phyloP scores from a whole-genome alignment of 2,113 vertebrate genomes.

The Apistogramma diplotaenia region DNA sequence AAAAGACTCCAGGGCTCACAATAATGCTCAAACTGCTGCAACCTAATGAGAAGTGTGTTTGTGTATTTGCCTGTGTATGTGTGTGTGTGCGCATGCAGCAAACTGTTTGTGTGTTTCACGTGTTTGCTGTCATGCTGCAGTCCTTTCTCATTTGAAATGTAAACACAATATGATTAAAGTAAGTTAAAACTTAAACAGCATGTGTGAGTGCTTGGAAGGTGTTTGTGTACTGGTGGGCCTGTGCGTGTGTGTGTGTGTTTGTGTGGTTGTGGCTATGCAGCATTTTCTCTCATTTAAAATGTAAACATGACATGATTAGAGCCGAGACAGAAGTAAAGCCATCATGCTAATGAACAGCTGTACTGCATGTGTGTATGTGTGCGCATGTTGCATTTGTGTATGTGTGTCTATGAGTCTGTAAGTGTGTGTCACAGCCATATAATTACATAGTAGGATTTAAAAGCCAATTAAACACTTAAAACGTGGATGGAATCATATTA shows the following conservation, averaged over 20 bases:
- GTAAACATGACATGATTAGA: constrained; percentile 71
- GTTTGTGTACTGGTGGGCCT: not conserved
- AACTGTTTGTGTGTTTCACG: constrained; percentile 2
- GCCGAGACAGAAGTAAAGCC: constrained; percentile 57
- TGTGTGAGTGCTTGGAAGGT: not conserved
- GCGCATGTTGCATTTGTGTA: not conserved
- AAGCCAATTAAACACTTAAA: constrained; percentile 77
- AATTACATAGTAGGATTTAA: constrained; percentile 73
- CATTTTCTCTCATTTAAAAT: constrained; percentile 60
- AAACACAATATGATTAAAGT: constrained; percentile 51
- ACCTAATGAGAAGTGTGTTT: constrained; percentile 29
- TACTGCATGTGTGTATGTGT: constrained; percentile 26
- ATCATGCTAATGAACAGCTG: constrained; percentile 75
- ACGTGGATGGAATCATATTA: constrained; percentile 70
- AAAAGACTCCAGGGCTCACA: constrained; percentile 22
- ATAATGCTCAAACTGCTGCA: constrained; percentile 29
- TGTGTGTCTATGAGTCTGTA: constrained; percentile 10
- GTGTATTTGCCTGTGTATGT: not conserved
- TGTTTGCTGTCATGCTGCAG: not conserved
- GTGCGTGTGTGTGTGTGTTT: not conserved
- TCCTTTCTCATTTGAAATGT: constrained; percentile 51
- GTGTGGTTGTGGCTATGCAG: constrained; percentile 18
- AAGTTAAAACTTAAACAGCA: constrained; percentile 32
- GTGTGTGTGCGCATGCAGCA: not conserved
- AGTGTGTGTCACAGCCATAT: constrained; percentile 53